Percentiles rank a stretch among this genome's conserved stretches.
Conservation (phyloP, 1,140 invertebrate genomes). For the Tetragonula clypearis region DNA sequence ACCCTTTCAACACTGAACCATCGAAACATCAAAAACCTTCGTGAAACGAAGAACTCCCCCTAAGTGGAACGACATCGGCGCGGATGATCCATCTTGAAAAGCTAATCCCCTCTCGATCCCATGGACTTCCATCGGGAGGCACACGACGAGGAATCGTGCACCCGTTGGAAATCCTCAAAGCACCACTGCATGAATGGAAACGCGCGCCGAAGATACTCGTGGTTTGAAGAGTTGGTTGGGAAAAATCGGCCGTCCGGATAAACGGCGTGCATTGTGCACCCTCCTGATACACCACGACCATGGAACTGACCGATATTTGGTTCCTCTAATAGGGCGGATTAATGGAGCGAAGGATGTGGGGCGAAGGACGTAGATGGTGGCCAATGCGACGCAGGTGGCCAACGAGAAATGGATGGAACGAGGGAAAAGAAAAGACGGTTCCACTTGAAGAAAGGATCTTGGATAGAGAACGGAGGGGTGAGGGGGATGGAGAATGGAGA, state of each 20-base stretch:
- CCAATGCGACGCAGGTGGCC: slow-evolving; percentile 42
- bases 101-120: slow-evolving; percentile 9
- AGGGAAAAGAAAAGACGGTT: slow-evolving; percentile 54
- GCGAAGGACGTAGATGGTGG: slow-evolving; percentile 27
- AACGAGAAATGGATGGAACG: slow-evolving; percentile 36
- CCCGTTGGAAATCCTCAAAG: slow-evolving; percentile 28
- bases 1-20: background rate
- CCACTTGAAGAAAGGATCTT: slow-evolving; percentile 60
- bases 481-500: slow-evolving; percentile 46
- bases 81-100: slow-evolving; percentile 17
- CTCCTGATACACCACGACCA: background rate
- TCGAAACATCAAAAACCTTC: background rate
- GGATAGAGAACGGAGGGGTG: background rate
- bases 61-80: background rate
- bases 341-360: slow-evolving; percentile 46
- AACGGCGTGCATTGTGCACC: slow-evolving; percentile 53
- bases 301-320: slow-evolving; percentile 68
- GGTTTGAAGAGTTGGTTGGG: slow-evolving; percentile 1
- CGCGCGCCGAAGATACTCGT: background rate
- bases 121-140: background rate
- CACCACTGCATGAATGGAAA: slow-evolving; percentile 2
- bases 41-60: background rate
- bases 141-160: background rate
- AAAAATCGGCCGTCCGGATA: slow-evolving; percentile 56
- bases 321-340: slow-evolving; percentile 62